Base-by-base conservation (phyloP, 2,797 vertebrate species). In the Melanotaenia nigrans region DNA sequence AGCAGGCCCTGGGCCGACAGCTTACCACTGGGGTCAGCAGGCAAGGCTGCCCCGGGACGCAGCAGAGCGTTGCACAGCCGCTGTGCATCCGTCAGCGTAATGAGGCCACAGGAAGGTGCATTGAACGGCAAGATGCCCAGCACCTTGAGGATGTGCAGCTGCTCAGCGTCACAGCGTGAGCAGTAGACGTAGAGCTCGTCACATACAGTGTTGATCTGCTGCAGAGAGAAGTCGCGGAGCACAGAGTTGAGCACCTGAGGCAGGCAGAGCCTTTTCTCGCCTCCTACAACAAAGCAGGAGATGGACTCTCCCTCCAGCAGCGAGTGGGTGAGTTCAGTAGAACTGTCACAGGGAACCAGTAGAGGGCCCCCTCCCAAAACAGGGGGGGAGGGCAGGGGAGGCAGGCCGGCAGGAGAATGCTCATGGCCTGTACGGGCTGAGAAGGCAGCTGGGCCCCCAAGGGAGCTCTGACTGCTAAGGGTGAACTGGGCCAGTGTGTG, bases 171-270 rank as follows among this genome's bases (percentile, higher is more conserved):
- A 59, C 98, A 99, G 56, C 97, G 95, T 0, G 98, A 99, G 81
- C 98, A 99, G 89, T 99, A 98, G 61, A 99, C 97, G 20, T 99
- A 99, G 59, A 99, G 94, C 87, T 99, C 97, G 1, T 99, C 97
- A 7, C 97, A 99, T 55, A 99, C 96, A 0, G 96, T 96, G 77
- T 99, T 99, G 89, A 99, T 99, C 89, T 99, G 98, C 82, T 99
- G 98, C 87, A 99, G 92, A 0, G 97, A 97, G 83, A 97, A 99
- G 90, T 99, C 97, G 20, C 97, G 95, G 53, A 99, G 96, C 67
- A 99, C 98, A 0, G 98, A 99, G 93, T 99, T 99, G 88, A 99
- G 94, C 77, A 99, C 97, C 85, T 99, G 97, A 66, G 98, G 97
- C 82, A 99, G 93, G 89, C 98, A 99, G 20, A 99, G 96, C 25